A percentile compares a stretch with the other conserved stretches of the same genome.
Evolutionary conservation across 1,140 invertebrate genomes (phyloP).

Genomic region (Cydia amplana): DNA sequence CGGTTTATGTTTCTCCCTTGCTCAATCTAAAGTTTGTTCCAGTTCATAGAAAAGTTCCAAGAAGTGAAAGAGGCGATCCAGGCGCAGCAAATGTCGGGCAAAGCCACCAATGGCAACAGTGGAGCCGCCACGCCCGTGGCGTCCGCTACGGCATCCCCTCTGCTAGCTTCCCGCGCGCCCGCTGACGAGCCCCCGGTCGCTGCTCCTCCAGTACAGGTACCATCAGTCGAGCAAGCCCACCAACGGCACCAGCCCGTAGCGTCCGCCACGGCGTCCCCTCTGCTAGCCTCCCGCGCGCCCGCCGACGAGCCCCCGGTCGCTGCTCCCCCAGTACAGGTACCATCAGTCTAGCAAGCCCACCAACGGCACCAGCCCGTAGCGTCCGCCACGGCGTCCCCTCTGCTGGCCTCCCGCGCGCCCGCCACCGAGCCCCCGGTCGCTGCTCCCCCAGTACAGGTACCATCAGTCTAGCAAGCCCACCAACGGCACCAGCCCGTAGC

Average conservation of each 20-base stretch:
- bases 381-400: conserved; percentile 31
- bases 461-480: conserved; percentile 52
- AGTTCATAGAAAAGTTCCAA: conserved; percentile 99
- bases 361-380: not conserved
- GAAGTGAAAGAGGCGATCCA: conserved; percentile 96
- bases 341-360: not conserved
- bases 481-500: conserved; percentile 88
- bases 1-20: not conserved
- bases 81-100: conserved; percentile 51
- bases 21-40: conserved; percentile 45
- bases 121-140: conserved; percentile 89
- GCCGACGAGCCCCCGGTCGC: conserved; percentile 33
- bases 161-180: conserved; percentile 74
- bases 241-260: not conserved
- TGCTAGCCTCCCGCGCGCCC: not conserved
- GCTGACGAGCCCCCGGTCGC: conserved; percentile 55
- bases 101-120: conserved; percentile 82
- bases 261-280: not conserved
- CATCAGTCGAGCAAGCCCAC: not conserved
- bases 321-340: conserved; percentile 53
- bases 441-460: conserved; percentile 44
- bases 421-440: too few species aligned
- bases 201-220: conserved; percentile 54
- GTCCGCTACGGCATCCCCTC: conserved; percentile 91
- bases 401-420: too few species aligned